Base-by-base conservation (phyloP, 2,888 invertebrate genomes). In the Pediacus dermestoides region DNA sequence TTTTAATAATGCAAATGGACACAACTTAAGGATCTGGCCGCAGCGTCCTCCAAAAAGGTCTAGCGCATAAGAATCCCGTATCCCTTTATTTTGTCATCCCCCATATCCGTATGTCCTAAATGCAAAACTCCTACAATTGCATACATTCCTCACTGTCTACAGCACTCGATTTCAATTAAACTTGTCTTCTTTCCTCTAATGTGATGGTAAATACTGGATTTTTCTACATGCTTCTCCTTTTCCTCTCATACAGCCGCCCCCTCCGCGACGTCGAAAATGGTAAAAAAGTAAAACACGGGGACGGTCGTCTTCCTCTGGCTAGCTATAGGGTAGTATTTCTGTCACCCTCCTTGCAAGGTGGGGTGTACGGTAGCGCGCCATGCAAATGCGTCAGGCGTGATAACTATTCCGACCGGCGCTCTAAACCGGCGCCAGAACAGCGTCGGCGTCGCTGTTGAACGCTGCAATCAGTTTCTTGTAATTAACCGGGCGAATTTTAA, bases 381-480 rank as follows among this genome's bases (percentile, higher is more conserved):
- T 69, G 69, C 69, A 69, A 69, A 69, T 69, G 66, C 61, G 67
- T 63, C 67, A 63, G 66, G 67, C 66, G 69, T 67, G 69, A 67
- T 69, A 69, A 68, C 67, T 68, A 67, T 63, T 59, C 61, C 64
- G 48, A 63, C 64, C 64, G 65, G 66, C 67, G 67, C 64, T 62
- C 59, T 62, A 55, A 55, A 55, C 57, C 64, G 66, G 62, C 67
- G 66, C 64, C 68, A 68, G 67, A 66, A 66, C 57, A 63, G 66
- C 64, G 66, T 65, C 66, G 67, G 64, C 68, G 67, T 63, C 66
- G 66, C 61, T 60, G 57, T 56, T 58, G 61, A 62, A 62, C 64
- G 66, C 65, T 63, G 63, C 66, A 66, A 66, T 66, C 64, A 65
- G 61, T 63, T 64, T 57, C 58, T 58, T 54, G 64, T 66, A 67